Base-by-base conservation (phyloP, 2,888 invertebrate genomes). In the Drosophila picticornis region DNA sequence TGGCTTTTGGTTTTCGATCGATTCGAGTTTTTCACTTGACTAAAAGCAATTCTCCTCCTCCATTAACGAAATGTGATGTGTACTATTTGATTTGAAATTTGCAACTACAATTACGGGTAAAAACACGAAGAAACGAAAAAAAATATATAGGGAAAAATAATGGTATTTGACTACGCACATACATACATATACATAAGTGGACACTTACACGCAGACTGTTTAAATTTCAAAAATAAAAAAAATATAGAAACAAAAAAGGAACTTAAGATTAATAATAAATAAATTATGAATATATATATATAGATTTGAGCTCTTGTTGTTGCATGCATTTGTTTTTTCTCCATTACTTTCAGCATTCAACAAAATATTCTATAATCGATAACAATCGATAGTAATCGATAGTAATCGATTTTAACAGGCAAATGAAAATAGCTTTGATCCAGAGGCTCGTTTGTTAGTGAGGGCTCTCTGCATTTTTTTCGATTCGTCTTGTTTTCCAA, bases 41-140 rank as follows among this genome's bases (percentile, higher is more conserved):
- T 16, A 22, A 60, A 50, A 36, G 36, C 48, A 48, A 38, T 36
- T 56, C 29, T 52, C 29, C 75, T 60, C 22, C 66, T 75, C 70
- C 80, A 83, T 74, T 75, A 77, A 75, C 55, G 51, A 53, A 75
- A 72, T 84, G 84, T 84, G 88, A 84, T 85, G 88, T 75, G 61
- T 76, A 76, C 40, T 62, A 78, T 88, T 73, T 85, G 70, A 72
- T 85, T 85, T 86, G 72, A 77, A 60, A 73, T 72, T 86, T 81
- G 84, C 76, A 86, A 89, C 88, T 83, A 80, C 77, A 89, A 88
- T 77, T 86, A 86, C 86, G 86, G 86, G 86, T 86, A 89, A 88
- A 79, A 57, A 73, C 59, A 81, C 80, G 64, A 58, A 64, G 62
- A 71, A 63, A 40, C 22, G 57, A 67, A 36, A 48, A 43, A 60